Evolutionary conservation across 1,140 invertebrate species (phyloP).

Genomic region (Papilio helenus): DNA sequence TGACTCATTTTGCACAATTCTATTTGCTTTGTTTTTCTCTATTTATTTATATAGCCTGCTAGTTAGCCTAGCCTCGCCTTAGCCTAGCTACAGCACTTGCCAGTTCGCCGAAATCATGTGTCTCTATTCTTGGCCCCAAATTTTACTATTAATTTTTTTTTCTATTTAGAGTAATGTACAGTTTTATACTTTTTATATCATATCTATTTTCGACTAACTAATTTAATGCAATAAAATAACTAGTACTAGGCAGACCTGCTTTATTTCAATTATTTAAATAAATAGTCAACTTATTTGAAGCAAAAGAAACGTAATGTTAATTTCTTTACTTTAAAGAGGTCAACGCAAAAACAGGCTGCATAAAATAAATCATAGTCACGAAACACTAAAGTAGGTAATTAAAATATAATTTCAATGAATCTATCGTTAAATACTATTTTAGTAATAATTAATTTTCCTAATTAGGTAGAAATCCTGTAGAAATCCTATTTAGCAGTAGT

Average conservation of each 20-base stretch:
- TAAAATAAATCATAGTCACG: slow-evolving; percentile 42
- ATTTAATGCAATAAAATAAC: no score
- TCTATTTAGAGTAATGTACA: no score
- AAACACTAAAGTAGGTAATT: slow-evolving; percentile 39
- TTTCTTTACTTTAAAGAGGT: slow-evolving; percentile 38
- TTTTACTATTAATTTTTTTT: no score
- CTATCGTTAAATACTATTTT: background rate
- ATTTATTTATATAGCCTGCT: background rate
- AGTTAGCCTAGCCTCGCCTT: background rate
- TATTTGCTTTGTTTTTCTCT: background rate
- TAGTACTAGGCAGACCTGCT: no score
- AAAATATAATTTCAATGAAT: slow-evolving; percentile 33
- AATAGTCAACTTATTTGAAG: background rate
- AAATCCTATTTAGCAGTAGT: background rate
- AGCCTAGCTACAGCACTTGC: no score
- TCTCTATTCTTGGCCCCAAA: no score
- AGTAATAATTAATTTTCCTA: background rate
- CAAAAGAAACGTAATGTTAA: slow-evolving; percentile 32
- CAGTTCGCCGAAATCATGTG: no score
- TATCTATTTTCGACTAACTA: no score
- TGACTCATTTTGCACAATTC: background rate
- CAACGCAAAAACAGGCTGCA: slow-evolving; percentile 37
- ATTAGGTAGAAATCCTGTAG: background rate
- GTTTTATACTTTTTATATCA: no score
- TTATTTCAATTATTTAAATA: background rate